Base-by-base conservation (phyloP, 2,113 vertebrate genomes). In the Tonatia bakeri region DNA sequence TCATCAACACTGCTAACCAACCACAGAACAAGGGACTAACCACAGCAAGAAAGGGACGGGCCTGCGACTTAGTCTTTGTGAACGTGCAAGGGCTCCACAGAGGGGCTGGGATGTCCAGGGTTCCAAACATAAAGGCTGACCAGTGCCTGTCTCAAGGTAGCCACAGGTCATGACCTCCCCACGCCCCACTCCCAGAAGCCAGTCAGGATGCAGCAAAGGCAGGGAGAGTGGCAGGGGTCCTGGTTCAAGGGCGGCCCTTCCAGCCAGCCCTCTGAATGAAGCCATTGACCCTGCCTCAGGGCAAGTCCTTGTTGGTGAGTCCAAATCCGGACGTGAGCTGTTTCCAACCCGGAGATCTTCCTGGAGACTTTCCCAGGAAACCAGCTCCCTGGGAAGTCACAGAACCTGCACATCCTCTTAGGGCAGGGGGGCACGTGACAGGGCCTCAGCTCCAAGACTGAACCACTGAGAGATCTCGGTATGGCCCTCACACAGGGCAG, bases 1-100 rank as follows among this genome's bases (percentile, higher is more conserved):
- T 97, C 97, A 94, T 98, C 98, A 98, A 98, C 97, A 98, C 97
- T 91, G 98, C 97, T 98, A 98, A 98, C 96, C 97, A 98, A 98
- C 97, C 98, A 98, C 98, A 98, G 97, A 96, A 98, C 98, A 95
- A 98, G 93, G 97, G 97, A 98, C 97, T 97, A 97, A 98, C 95
- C 98, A 98, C 97, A 98, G 98, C 97, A 97, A 97, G 94, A 96
- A 98, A 70, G 97, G 98, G 97, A 96, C 75, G 94, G 97, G 97
- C 96, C 90, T 97, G 95, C 88, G 96, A 97, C 95, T 97, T 96
- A 96, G 97, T 98, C 98, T 96, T 97, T 94, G 97, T 90, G 97
- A 96, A 92, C 56, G 82, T 97, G 96, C 96, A 70, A 97, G 97
- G 93, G 94, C 94, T 97, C 94, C 94, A 87, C 95, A 73, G 94